These are phyloP conservation scores for Nomada flava DNA, from an alignment of 2,888 invertebrate species.

Conservation along the genomic window DNA sequence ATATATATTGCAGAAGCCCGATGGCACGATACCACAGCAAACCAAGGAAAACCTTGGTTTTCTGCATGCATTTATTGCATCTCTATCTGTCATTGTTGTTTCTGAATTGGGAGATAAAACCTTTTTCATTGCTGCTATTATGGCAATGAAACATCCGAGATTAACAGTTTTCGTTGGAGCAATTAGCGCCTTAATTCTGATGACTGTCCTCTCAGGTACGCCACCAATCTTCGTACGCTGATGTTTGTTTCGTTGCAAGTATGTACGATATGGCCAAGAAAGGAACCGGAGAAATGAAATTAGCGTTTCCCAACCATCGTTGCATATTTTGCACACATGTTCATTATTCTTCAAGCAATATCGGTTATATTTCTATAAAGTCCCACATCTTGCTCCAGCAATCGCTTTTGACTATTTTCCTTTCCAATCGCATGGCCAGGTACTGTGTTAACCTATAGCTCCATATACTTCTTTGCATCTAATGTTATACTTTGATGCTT, in stretches of 20 bases:
- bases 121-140: conserved; percentile 99
- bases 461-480: no score
- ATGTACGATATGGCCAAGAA: no score
- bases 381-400: no score
- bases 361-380: no score
- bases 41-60: conserved; percentile 89
- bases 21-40: conserved; percentile 39
- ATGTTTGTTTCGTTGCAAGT: no score
- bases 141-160: conserved; percentile 99
- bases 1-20: conserved; percentile 51
- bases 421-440: no score
- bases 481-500: no score
- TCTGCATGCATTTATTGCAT: conserved; percentile 96
- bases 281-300: not conserved
- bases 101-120: conserved; percentile 99
- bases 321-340: no score
- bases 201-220: conserved; percentile 96
- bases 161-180: conserved; percentile 97
- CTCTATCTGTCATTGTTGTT: conserved; percentile 97
- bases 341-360: no score
- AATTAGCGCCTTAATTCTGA: conserved; percentile 94
- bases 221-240: no score
- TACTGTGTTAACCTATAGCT: no score
- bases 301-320: not conserved
- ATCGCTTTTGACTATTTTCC: no score